Evolutionary conservation across 2,888 invertebrate genomes (phyloP), one percentile per base, ranked within the genome.

Genomic region (Eretmocerus hayati): DNA sequence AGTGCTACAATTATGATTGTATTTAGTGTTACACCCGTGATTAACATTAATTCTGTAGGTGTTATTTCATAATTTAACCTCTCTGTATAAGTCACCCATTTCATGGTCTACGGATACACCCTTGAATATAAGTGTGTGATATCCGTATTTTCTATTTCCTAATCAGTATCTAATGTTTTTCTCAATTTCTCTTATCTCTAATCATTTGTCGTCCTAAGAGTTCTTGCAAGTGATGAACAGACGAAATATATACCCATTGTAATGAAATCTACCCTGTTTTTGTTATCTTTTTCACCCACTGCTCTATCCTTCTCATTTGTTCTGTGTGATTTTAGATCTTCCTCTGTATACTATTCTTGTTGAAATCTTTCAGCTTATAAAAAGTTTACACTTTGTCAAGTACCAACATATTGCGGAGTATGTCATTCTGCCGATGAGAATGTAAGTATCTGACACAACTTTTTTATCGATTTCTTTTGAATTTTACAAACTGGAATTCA

Each of bases 251-350:
- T 58, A 60, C 56, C 55, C 55, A 46, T 56, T 62, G 58, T 60
- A 59, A n/a, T 60, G 48, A 59, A 66, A 67, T 58, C 60, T 62
- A 58, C 57, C 58, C 61, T 61, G 62, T 61, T 47, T 58, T 62
- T 62, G 58, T 55, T 61, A 56, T 66, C 61, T 60, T 62, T 62
- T 61, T 58, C 56, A 52, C 59, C 55, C 41, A 49, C 42, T 53
- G 50, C 47, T 53, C 20, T 52, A 20, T 50, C 45, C 46, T 35
- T 41, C 46, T 54, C 42, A 52, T 47, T 49, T 50, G 44, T 51
- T 45, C 33, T 50, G 50, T 50, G 48, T 46, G 39, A 48, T 50
- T 36, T 38, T 48, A n/a, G n/a, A n/a, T n/a, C n/a, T n/a, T n/a
- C n/a, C n/a, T n/a, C n/a, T n/a, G n/a, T n/a, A n/a, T n/a, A n/a